A percentile compares a stretch with the other conserved stretches of the same genome.
phyloP scores from a whole-genome alignment of 2,797 vertebrate species.

The Myotis planiceps region DNA sequence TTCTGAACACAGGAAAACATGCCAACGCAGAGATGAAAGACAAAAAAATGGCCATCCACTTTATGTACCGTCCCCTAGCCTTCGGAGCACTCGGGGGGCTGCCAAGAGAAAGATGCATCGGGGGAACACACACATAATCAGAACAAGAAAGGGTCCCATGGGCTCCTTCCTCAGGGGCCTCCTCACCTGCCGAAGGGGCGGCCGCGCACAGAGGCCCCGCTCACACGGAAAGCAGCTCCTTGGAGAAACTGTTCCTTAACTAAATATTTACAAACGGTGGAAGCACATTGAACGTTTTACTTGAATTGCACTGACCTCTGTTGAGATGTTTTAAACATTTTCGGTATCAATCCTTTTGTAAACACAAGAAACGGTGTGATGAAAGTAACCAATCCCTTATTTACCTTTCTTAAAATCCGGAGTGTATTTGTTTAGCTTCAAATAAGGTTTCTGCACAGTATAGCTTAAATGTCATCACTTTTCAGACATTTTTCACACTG shows the following conservation, averaged over 20 bases:
- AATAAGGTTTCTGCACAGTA: neutral
- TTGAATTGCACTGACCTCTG: neutral
- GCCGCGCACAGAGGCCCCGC: neutral
- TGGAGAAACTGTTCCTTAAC: neutral
- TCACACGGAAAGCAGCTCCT: neutral
- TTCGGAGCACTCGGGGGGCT: neutral
- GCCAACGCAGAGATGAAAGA: neutral
- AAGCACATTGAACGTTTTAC: neutral
- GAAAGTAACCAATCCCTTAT: neutral
- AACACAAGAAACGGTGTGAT: neutral
- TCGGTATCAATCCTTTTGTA: neutral
- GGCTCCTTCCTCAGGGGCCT: neutral
- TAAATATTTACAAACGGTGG: neutral
- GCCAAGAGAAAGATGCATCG: neutral
- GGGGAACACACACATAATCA: neutral
- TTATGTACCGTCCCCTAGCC: neutral
- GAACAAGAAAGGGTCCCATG: conserved; percentile 2
- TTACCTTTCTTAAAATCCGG: neutral
- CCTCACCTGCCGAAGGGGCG: neutral
- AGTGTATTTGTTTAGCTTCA: neutral
- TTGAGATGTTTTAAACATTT: neutral
- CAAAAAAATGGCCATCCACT: neutral
- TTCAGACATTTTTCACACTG: neutral
- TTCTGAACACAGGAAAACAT: neutral
- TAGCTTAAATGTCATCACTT: neutral